phyloP scores from a whole-genome alignment of 2,113 vertebrate species.

The Oncorhynchus mykiss region DNA sequence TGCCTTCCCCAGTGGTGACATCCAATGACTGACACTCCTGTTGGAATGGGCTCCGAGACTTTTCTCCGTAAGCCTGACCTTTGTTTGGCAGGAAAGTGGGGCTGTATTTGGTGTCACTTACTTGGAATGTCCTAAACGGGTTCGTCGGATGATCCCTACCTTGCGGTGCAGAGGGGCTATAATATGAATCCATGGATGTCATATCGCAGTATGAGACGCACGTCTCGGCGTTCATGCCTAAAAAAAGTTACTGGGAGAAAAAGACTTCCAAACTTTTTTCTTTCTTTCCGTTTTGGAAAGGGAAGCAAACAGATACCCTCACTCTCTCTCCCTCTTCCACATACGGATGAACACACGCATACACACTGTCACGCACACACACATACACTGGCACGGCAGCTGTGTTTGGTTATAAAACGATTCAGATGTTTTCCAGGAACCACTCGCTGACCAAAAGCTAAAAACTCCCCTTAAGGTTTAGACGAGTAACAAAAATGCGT shows the following conservation, averaged over 20 bases:
- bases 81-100: slow-evolving; percentile 91
- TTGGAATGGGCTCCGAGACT: slow-evolving; percentile 84
- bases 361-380: slow-evolving; percentile 28
- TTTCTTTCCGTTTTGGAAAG: slow-evolving; percentile 40
- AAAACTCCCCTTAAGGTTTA: slow-evolving; percentile 80
- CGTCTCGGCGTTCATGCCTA: slow-evolving; percentile 94
- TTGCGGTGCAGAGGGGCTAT: slow-evolving; percentile 85
- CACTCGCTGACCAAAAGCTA: slow-evolving; percentile 79
- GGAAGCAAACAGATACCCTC: slow-evolving; percentile 52
- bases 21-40: slow-evolving; percentile 88
- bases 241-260: slow-evolving; percentile 61
- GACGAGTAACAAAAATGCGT: slow-evolving; percentile 70
- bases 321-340: slow-evolving; percentile 40
- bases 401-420: slow-evolving; percentile 84
- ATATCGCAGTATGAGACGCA: slow-evolving; percentile 94
- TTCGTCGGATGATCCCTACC: slow-evolving; percentile 83
- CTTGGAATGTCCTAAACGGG: slow-evolving; percentile 92
- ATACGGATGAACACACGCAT: slow-evolving; percentile 29
- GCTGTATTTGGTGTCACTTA: slow-evolving; percentile 89
- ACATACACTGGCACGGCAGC: slow-evolving; percentile 65
- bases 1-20: slow-evolving; percentile 75
- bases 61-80: slow-evolving; percentile 91
- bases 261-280: slow-evolving; percentile 47
- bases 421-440: slow-evolving; percentile 91
- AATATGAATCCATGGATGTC: slow-evolving; percentile 98